phyloP scores from a whole-genome alignment of 92 coral and sea anemone species.

The Parazoanthus swiftii region DNA sequence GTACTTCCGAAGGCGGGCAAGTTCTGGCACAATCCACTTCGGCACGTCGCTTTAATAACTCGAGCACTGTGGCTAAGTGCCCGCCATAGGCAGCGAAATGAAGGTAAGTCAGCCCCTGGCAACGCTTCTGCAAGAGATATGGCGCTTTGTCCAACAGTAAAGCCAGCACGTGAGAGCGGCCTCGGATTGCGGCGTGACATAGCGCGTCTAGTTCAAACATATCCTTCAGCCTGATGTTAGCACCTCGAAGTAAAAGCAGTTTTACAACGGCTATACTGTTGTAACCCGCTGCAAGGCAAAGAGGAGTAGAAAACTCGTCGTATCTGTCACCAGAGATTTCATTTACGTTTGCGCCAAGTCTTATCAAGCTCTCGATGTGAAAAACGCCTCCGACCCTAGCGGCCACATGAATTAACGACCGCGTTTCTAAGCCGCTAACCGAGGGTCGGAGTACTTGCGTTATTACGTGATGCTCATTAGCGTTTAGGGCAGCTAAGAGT shows the following conservation, averaged over 20 bases:
- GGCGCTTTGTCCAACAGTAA: conserved; percentile 10
- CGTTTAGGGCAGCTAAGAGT: conserved; percentile 8
- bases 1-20: conserved; percentile 20
- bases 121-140: conserved; percentile 29
- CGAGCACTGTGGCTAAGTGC: conserved; percentile 10
- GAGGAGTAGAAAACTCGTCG: conserved; percentile 33
- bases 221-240: conserved; percentile 30
- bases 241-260: conserved; percentile 19
- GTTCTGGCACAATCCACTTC: conserved; percentile 25
- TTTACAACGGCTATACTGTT: conserved; percentile 11
- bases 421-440: conserved; percentile 33
- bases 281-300: conserved; percentile 38
- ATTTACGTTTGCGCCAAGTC: conserved; percentile 35
- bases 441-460: conserved; percentile 41
- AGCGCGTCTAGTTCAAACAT: conserved; percentile 31
- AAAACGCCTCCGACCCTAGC: conserved; percentile 24
- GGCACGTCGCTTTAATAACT: conserved; percentile 15
- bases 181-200: conserved; percentile 38
- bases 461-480: conserved; percentile 18
- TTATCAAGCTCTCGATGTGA: conserved; percentile 33
- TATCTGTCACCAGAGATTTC: conserved; percentile 31
- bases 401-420: conserved; percentile 36
- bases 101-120: conserved; percentile 36
- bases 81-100: conserved; percentile 43
- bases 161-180: conserved; percentile 13